phyloP scores from a whole-genome alignment of 2,888 invertebrate genomes.

The Parapristionchus giblindavisi region DNA sequence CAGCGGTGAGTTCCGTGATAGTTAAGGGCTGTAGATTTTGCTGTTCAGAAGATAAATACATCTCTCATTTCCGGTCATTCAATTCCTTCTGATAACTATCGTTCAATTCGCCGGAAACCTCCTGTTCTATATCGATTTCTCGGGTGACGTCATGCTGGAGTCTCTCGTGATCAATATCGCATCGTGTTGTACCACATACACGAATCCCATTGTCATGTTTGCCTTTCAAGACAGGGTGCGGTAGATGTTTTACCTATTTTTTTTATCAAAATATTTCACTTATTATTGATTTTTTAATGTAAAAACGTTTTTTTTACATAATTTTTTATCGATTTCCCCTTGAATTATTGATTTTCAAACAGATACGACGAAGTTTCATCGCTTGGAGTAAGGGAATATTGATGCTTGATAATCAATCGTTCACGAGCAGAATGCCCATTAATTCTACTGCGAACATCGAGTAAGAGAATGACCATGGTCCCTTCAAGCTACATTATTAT shows the following conservation, averaged over 20 bases:
- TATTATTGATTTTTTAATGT: neutral
- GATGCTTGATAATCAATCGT: neutral
- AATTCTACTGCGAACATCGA: too few relatives aligned
- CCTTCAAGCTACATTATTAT: neutral
- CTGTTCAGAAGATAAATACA: too few relatives aligned
- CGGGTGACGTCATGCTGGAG: neutral
- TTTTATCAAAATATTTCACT: neutral
- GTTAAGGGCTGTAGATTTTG: too few relatives aligned
- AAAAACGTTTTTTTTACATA: neutral
- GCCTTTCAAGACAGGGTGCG: neutral
- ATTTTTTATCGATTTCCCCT: too few relatives aligned
- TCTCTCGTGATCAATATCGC: neutral
- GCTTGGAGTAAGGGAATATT: neutral
- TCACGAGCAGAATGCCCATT: too few relatives aligned
- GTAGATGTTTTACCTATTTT: neutral
- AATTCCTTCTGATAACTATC: neutral
- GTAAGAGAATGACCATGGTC: neutral
- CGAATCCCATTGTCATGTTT: slow-evolving; percentile 18
- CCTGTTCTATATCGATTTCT: slow-evolving; percentile 2
- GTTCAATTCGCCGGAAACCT: slow-evolving; percentile 5
- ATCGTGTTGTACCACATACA: neutral
- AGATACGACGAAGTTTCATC: neutral
- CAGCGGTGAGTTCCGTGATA: too few relatives aligned
- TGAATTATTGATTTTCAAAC: too few relatives aligned
- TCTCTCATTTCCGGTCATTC: neutral